Conservation (phyloP, 2,888 invertebrate species). For the Octonoba sinensis region DNA sequence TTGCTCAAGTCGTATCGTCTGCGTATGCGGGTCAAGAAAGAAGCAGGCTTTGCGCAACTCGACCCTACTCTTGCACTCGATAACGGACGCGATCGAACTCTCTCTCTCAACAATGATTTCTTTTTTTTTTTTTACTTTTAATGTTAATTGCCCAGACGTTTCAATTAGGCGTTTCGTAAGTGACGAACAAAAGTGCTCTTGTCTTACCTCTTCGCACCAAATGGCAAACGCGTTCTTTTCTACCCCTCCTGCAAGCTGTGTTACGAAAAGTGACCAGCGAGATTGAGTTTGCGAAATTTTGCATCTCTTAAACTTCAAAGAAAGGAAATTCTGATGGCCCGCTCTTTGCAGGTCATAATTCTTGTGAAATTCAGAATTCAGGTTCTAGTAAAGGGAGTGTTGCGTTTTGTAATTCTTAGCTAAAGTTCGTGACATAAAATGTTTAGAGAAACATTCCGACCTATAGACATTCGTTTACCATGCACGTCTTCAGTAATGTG, state of each 20-base stretch:
- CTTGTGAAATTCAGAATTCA: too few relatives aligned
- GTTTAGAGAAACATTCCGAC: too few relatives aligned
- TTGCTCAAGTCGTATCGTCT: constrained; percentile 40
- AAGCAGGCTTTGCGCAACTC: constrained; percentile 56
- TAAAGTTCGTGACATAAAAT: too few relatives aligned
- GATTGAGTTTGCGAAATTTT: constrained; percentile 44
- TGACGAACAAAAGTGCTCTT: constrained; percentile 15
- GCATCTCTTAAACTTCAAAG: constrained; percentile 31
- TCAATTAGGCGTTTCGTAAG: constrained; percentile 53
- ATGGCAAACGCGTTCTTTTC: constrained; percentile 1
- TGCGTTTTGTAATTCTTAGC: too few relatives aligned
- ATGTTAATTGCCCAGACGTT: constrained; percentile 60
- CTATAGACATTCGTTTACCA: too few relatives aligned
- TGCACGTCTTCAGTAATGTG: too few relatives aligned
- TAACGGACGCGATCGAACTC: constrained; percentile 59
- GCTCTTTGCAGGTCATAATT: neutral
- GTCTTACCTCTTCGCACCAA: neutral
- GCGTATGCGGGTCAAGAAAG: constrained; percentile 52
- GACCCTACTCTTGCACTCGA: constrained; percentile 49
- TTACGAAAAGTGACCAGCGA: constrained; percentile 36
- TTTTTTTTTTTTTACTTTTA: constrained; percentile 29
- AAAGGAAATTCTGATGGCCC: constrained; percentile 4
- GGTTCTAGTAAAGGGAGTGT: too few relatives aligned
- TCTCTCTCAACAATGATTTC: constrained; percentile 47
- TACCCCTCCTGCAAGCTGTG: constrained; percentile 6